These are phyloP conservation scores for Prorops nasuta DNA, from an alignment of 1,140 invertebrate genomes.

Conservation along the genomic window DNA sequence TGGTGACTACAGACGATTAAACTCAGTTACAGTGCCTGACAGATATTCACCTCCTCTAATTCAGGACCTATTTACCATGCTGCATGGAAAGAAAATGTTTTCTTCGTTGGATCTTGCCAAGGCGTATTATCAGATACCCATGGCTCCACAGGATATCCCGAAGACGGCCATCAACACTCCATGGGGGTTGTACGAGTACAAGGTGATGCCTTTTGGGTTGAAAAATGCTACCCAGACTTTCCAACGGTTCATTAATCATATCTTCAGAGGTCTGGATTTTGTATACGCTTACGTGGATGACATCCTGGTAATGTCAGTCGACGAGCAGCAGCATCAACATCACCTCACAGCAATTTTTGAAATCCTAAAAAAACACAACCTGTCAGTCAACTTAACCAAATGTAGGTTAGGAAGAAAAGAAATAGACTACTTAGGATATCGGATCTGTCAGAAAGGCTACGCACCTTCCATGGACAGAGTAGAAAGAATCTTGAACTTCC, in stretches of 20 bases:
- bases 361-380: constrained; percentile 5
- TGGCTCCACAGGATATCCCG: constrained; percentile 18
- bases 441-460: neutral
- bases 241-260: neutral
- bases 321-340: neutral
- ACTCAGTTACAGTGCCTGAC: constrained; percentile 9
- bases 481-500: neutral
- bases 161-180: constrained; percentile 49
- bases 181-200: constrained; percentile 40
- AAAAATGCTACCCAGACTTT: constrained; percentile 12
- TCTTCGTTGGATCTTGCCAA: neutral
- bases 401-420: constrained; percentile 24
- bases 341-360: neutral
- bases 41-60: neutral
- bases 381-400: constrained; percentile 30
- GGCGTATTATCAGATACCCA: neutral
- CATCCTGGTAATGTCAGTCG: neutral
- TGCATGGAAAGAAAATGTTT: neutral
- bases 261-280: neutral
- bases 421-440: neutral
- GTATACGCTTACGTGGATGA: neutral
- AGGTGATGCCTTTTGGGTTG: constrained; percentile 33
- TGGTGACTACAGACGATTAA: constrained; percentile 18
- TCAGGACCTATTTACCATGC: neutral
- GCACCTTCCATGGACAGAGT: neutral